Evolutionary conservation across 64 coral and sea anemone species (phyloP).

Genomic region (Actinia equina): DNA sequence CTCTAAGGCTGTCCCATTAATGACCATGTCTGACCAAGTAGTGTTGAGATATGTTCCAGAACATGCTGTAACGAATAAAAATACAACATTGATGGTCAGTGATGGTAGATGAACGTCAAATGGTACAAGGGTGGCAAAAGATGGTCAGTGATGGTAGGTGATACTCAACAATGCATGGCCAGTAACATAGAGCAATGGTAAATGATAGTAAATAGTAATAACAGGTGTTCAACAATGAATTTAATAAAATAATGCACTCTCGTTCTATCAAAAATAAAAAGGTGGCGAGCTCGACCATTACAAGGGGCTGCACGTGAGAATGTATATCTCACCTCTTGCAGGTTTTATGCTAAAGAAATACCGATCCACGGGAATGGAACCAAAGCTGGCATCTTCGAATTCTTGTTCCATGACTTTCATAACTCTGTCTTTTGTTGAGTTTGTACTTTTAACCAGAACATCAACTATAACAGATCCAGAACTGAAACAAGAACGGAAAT

Average conservation of each 20-base stretch:
- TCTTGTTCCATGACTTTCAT: constrained; percentile 26
- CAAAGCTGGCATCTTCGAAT: constrained; percentile 29
- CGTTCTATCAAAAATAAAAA: too few relatives aligned
- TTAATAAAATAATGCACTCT: too few relatives aligned
- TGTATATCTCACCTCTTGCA: not conserved
- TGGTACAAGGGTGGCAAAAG: too few relatives aligned
- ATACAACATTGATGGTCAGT: not conserved
- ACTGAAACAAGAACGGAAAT: constrained; percentile 17
- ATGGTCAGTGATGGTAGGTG: too few relatives aligned
- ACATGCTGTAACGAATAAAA: constrained; percentile 15
- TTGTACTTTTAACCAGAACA: constrained; percentile 39
- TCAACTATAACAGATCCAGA: constrained; percentile 47
- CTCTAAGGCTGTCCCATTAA: not conserved
- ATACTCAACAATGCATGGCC: too few relatives aligned
- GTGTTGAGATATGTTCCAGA: constrained; percentile 24
- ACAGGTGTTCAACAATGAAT: too few relatives aligned
- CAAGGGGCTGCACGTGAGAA: not conserved
- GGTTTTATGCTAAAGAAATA: constrained; percentile 17
- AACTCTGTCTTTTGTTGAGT: constrained; percentile 20
- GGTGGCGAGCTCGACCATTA: too few relatives aligned
- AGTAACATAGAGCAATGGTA: too few relatives aligned
- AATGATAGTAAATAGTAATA: too few relatives aligned
- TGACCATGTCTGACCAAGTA: constrained; percentile 40
- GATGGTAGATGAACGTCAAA: too few relatives aligned
- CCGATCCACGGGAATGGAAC: constrained; percentile 49